These are phyloP conservation scores for Heliconius aoede DNA, from an alignment of 2,888 invertebrate genomes.

Conservation along the genomic window DNA sequence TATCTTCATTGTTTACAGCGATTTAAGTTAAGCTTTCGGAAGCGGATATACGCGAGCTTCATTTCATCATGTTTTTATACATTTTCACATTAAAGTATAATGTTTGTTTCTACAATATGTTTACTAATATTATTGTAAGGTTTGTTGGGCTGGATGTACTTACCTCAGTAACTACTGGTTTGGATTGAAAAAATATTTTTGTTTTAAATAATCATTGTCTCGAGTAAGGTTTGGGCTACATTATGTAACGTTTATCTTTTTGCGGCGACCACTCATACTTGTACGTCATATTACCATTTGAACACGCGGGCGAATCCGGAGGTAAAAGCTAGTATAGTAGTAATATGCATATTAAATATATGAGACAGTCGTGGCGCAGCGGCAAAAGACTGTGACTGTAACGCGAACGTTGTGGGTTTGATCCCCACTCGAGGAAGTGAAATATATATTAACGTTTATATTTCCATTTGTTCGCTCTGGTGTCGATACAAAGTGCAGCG, in stretches of 20 bases:
- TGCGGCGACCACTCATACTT: neutral
- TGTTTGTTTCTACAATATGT: neutral
- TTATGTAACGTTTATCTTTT: neutral
- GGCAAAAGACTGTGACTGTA: no score
- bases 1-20: constrained; percentile 6
- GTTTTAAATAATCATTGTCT: neutral
- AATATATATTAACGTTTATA: no score
- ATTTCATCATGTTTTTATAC: neutral
- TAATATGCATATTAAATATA: no score
- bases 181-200: neutral
- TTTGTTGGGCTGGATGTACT: neutral
- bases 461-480: no score
- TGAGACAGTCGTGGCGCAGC: no score
- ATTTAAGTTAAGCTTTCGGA: constrained; percentile 12
- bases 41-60: neutral
- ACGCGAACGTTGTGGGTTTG: no score
- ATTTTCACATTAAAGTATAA: neutral
- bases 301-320: neutral
- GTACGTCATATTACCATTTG: no score
- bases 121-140: neutral
- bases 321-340: no score
- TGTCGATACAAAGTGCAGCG: no score
- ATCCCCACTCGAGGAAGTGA: no score
- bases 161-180: neutral
- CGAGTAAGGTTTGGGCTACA: neutral